phyloP scores from a whole-genome alignment of 2,888 invertebrate species.

The Charanyca ferruginea region DNA sequence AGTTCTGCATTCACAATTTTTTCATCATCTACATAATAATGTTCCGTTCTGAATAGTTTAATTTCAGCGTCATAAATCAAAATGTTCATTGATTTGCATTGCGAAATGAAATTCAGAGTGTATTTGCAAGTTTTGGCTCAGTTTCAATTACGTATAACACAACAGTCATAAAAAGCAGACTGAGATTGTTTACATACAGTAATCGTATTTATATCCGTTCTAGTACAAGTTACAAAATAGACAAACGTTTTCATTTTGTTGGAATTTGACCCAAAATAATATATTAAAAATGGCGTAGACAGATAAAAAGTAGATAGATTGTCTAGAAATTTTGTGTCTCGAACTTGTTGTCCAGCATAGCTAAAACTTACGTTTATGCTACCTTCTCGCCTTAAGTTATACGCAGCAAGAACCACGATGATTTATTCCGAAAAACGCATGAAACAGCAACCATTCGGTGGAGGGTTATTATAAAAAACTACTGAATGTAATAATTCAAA shows the following conservation, averaged over 20 bases:
- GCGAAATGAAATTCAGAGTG: constrained; percentile 37
- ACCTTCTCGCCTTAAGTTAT: too few relatives aligned
- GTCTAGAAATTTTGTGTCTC: too few relatives aligned
- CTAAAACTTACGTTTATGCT: too few relatives aligned
- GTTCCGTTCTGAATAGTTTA: constrained; percentile 23
- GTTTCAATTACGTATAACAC: constrained; percentile 48
- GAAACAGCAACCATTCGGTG: too few relatives aligned
- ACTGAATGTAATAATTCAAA: too few relatives aligned
- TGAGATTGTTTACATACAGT: constrained; percentile 30
- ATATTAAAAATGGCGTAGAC: too few relatives aligned
- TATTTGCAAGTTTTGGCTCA: constrained; percentile 45
- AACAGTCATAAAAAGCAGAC: constrained; percentile 29
- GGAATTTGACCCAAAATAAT: background rate
- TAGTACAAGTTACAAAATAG: background rate
- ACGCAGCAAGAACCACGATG: too few relatives aligned
- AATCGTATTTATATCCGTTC: constrained; percentile 35
- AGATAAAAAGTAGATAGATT: too few relatives aligned
- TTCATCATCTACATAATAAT: constrained; percentile 7
- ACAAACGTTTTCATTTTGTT: constrained; percentile 11
- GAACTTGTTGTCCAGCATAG: too few relatives aligned
- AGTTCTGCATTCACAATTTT: constrained; percentile 10
- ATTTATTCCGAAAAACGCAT: too few relatives aligned
- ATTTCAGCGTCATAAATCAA: constrained; percentile 46
- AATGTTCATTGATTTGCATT: constrained; percentile 37
- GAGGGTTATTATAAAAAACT: too few relatives aligned